Base-by-base conservation (phyloP, 2,113 vertebrate genomes). In the Cryptotis parvus region DNA sequence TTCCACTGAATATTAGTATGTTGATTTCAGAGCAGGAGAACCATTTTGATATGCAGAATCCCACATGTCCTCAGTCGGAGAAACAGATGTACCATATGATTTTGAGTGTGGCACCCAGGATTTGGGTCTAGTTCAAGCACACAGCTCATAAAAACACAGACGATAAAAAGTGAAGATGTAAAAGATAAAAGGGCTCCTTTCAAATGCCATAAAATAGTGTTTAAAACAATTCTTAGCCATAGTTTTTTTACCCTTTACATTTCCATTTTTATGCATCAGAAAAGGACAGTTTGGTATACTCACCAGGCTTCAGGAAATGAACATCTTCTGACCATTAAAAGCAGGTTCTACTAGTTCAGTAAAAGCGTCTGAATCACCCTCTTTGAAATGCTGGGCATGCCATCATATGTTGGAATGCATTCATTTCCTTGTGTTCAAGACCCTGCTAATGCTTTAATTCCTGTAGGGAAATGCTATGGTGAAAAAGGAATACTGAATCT, bases 151-250 rank as follows among this genome's bases (percentile, higher is more conserved):
- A 96, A 98, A 96, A 89, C 92, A 73, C 91, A 95, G 91, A 90
- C 89, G 95, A 91, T 96, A 96, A 96, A 96, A 96, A 85, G 96
- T 97, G 97, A 97, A 97, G 97, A 97, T 96, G 97, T 96, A 96
- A 98, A 97, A 98, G 97, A 98, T 98, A 97, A 98, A 98, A 98
- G 97, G 88, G 93, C 73, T 97, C 97, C 97, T 97, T 97, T 97
- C 97, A 97, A 97, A 97, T 96, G 95, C 95, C 91, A 95, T 97
- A 96, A 98, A 97, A 95, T 96, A 92, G 96, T 97, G 97, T 97
- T 97, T 95, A 96, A 92, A 93, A 96, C 94, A 87, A 93, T 96
- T 35, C 96, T 95, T 95, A 97, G 63, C 63, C 55, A 52, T 78
- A 72, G 73, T 73, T 22, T 92, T n/a, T 80, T 84, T 91, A 95